phyloP scores from a whole-genome alignment of 2,888 invertebrate species.

The Dynastes tityus region DNA sequence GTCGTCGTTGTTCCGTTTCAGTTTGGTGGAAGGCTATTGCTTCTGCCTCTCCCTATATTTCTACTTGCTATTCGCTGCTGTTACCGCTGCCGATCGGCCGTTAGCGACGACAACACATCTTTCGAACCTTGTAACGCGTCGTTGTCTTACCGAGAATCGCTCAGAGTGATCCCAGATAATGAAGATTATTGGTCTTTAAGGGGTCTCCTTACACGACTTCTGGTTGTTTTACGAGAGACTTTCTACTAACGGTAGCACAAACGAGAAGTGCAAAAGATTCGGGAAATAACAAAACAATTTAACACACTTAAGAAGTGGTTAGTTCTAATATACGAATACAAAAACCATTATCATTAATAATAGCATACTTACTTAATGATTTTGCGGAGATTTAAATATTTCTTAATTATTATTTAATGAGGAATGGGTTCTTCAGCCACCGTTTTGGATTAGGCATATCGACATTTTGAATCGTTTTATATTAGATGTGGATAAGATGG shows the following conservation, averaged over 20 bases:
- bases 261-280: constrained; percentile 13
- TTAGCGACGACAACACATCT: constrained; percentile 48
- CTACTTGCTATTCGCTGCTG: constrained; percentile 17
- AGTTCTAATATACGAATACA: no score
- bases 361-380: no score
- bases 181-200: constrained; percentile 50
- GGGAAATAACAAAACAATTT: no score
- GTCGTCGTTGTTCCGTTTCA: constrained; percentile 47
- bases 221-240: constrained; percentile 9
- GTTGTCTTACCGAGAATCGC: constrained; percentile 43
- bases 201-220: constrained; percentile 29
- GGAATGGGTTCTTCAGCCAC: no score
- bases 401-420: no score
- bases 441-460: no score
- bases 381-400: no score
- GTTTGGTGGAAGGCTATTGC: constrained; percentile 47
- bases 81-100: constrained; percentile 49
- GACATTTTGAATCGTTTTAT: no score
- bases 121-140: constrained; percentile 23
- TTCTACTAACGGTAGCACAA: constrained; percentile 31
- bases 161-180: constrained; percentile 49
- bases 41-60: constrained; percentile 16
- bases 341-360: no score
- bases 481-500: no score
- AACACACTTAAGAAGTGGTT: no score